Base-by-base conservation (phyloP, 1,140 invertebrate genomes). In the Heliothis subflexa region DNA sequence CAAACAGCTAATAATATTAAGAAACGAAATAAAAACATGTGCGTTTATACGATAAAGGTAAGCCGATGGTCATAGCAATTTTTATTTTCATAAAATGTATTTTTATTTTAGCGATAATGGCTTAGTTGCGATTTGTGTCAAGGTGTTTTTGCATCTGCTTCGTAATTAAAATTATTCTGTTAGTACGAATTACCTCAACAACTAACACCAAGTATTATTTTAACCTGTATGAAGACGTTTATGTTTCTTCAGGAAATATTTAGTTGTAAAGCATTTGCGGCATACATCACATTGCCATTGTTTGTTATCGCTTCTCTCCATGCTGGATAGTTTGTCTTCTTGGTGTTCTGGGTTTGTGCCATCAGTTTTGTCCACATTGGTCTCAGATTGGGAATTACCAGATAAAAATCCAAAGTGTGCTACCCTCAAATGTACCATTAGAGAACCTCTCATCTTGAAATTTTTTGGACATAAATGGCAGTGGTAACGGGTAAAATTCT, bases 231-330 rank as follows among this genome's bases (percentile, higher is more conserved):
- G 98, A 74, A 98, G 93, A 83, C 97, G 95, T 91, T 98, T 98
- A 88, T 98, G 98, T 93, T 98, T 98, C 93, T 98, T 98, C 52
- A 98, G 91, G 88, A 98, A 98, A 94, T 98, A 98, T 91, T 98
- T 98, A 9, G 97, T 98, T 1, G 97, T 98, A 88, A 98, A 98
- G 91, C 96, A 96, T 95, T 98, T 98, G 54, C 95, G 95, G 90
- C 98, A 98, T 21, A 97, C 96, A 85, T 98, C 97, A 89, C 98
- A 98, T 87, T 97, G 97, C 97, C 97, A 98, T 83, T 95, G 94
- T 85, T 95, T 95, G 62, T 89, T 91, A 62, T 94, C 92, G 82
- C 85, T 91, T 82, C 88, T 88, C 40, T 87, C 85, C 40, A 87
- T 71, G 52, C 55, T 80, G 10, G 54, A 70, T 16, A 81, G 40